Evolutionary conservation across 2,888 invertebrate species (phyloP).

Genomic region (Dryobotodes eremita): DNA sequence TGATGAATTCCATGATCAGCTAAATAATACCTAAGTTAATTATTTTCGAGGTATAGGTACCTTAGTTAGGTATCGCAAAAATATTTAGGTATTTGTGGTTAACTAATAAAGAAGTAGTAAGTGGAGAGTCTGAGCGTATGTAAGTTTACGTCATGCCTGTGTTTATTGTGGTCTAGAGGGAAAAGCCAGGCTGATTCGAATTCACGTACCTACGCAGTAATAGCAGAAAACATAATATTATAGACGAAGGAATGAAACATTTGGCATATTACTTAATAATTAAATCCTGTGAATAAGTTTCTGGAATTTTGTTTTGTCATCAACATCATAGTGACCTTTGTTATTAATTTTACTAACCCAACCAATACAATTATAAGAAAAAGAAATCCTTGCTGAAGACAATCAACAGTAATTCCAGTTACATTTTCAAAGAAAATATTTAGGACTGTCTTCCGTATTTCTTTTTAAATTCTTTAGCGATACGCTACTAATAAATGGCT

Average conservation of each 20-base stretch:
- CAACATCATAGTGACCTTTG: not conserved
- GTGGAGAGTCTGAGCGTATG: not conserved
- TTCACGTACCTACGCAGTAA: not conserved
- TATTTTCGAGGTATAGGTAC: not conserved
- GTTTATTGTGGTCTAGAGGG: not conserved
- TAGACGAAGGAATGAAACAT: too few relatives aligned
- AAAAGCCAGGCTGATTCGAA: slow-evolving; percentile 4
- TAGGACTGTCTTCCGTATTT: slow-evolving; percentile 13
- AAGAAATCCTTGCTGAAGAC: not conserved
- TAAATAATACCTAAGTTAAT: not conserved
- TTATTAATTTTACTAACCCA: not conserved
- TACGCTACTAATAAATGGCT: slow-evolving; percentile 33
- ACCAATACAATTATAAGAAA: not conserved
- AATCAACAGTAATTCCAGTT: too few relatives aligned
- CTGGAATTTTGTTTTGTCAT: not conserved
- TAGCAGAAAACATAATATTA: too few relatives aligned
- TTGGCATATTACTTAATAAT: too few relatives aligned
- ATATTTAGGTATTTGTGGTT: not conserved
- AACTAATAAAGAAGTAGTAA: not conserved
- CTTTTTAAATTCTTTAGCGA: slow-evolving; percentile 16
- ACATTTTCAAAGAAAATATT: not conserved
- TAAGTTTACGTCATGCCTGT: slow-evolving; percentile 22
- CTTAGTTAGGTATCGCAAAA: not conserved
- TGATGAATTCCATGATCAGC: not conserved
- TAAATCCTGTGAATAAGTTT: not conserved